Conservation (phyloP, 1,140 invertebrate genomes). For the Maniola jurtina region DNA sequence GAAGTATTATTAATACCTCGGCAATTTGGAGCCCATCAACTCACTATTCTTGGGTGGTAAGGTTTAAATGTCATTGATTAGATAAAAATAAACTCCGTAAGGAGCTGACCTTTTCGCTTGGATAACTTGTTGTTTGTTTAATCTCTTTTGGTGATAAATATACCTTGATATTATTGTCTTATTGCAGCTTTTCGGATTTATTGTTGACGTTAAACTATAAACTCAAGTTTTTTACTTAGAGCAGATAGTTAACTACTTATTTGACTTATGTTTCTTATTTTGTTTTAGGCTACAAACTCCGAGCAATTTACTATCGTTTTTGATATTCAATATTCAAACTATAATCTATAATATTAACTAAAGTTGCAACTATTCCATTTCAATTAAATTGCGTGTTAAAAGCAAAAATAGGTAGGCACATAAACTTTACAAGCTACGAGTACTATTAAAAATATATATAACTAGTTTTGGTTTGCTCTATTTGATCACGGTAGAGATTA, state of each 20-base stretch:
- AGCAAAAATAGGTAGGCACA: too few species aligned
- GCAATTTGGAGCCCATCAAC: constrained; percentile 16
- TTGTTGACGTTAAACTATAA: not conserved
- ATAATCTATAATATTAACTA: too few species aligned
- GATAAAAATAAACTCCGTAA: constrained; percentile 37
- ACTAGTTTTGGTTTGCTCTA: not conserved
- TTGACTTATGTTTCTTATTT: too few species aligned
- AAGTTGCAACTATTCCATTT: too few species aligned
- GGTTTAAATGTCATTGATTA: constrained; percentile 37
- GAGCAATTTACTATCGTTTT: too few species aligned
- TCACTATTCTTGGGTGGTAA: constrained; percentile 25
- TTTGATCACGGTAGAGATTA: constrained; percentile 1
- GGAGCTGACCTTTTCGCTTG: constrained; percentile 32
- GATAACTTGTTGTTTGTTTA: constrained; percentile 29
- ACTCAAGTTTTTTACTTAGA: not conserved
- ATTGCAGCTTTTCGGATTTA: constrained; percentile 7
- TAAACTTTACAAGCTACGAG: too few species aligned
- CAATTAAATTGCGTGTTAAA: too few species aligned
- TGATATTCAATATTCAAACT: too few species aligned
- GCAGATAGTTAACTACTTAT: too few species aligned
- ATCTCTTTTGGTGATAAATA: constrained; percentile 29
- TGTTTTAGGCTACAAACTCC: too few species aligned
- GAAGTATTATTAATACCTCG: constrained; percentile 21
- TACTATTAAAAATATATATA: not conserved
- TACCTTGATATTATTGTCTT: constrained; percentile 15